Base-by-base conservation (phyloP, 2,888 invertebrate genomes). In the Ichneumoninae sp. region DNA sequence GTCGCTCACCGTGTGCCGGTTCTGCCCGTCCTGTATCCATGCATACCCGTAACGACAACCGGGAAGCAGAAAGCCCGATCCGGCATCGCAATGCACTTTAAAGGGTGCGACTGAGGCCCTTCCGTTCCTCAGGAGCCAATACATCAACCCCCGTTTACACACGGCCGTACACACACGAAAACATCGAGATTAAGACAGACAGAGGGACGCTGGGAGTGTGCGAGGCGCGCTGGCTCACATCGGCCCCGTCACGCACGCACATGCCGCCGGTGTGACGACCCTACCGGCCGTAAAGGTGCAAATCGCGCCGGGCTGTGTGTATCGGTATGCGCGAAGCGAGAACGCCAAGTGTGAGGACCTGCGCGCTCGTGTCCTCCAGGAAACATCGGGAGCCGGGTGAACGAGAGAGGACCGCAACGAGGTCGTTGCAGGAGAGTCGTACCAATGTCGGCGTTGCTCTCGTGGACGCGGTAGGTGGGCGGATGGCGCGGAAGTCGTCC, bases 401-500 rank as follows among this genome's bases (percentile, higher is more conserved):
- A 54, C 3, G 44, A 13, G 44, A 52, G 73, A 68, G 63, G 68
- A 73, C 81, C 81, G 77, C 73, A 80, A 80, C 74, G 74, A 70
- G 54, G 83, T 70, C 57, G 60, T 52, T 74, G 30, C 33, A 33
- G 33, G 63, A 30, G 10, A 57, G 44, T 74, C 74, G 16, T 44
- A 19, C 13, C 44, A 16, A 65, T 73, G 66, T 50, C 65, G 65
- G 66, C 22, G 66, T 6, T 2, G 36, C 57, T 73, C 16, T 8
- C 19, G 26, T 47, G 44, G 16, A 47, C 3, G 1, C 65, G 36
- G 22, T 66, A 36, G 19, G 60, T 60, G 73, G 40, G 80, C 65
- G 54, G 54, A 66, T 57, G 16, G 76, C 88, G 88, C 88, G 86
- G 88, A 40, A 8, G 40, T 87, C 88, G 91, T 87, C 88, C 88